Conservation (phyloP, 2,888 invertebrate genomes). For the Leptopterna dolabrata region DNA sequence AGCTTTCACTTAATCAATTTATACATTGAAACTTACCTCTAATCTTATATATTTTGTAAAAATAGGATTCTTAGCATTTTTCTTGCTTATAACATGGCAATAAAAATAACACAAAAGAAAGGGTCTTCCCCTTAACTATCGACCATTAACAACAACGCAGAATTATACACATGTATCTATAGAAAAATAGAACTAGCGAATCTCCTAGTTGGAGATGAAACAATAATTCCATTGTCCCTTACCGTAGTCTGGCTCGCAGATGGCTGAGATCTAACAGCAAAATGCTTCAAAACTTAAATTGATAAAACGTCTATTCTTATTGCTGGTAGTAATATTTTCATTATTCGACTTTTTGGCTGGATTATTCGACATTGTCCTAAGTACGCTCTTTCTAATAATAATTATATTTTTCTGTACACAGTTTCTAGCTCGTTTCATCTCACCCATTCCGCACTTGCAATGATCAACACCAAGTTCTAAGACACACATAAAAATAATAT, state of each 20-base stretch:
- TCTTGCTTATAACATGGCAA: conserved; percentile 5
- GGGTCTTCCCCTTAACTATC: neutral
- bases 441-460: neutral
- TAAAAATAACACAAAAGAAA: conserved; percentile 18
- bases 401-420: neutral
- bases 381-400: neutral
- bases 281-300: neutral
- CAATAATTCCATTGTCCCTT: neutral
- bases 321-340: neutral
- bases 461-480: neutral
- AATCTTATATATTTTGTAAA: conserved; percentile 22
- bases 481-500: neutral
- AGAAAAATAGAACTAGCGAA: conserved; percentile 39
- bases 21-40: neutral
- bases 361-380: neutral
- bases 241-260: neutral
- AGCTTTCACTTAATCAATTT: neutral
- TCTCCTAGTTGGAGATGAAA: neutral
- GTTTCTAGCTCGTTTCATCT: neutral
- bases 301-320: neutral
- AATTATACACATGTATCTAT: conserved; percentile 25
- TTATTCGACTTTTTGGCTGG: neutral
- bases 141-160: conserved; percentile 5
- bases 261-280: neutral
- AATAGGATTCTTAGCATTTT: conserved; percentile 40